Evolutionary conservation across 2,113 vertebrate genomes (phyloP), one percentile per base, ranked within the genome.

Genomic region (Rana temporaria): DNA sequence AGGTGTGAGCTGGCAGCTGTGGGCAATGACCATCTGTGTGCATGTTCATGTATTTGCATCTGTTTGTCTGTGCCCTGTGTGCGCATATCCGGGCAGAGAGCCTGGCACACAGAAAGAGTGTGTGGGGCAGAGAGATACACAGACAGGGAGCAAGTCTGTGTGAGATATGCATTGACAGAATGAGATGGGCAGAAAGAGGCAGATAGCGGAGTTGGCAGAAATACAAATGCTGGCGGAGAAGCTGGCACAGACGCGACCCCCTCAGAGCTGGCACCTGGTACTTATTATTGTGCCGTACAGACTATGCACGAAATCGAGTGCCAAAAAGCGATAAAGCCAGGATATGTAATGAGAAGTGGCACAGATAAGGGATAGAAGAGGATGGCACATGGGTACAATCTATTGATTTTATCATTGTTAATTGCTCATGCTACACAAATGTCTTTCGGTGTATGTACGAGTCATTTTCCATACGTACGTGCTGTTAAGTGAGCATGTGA

Each of bases 21-120:
- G 81, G 81, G 81, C 81, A 83, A 64, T 83, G 71, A 68, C 81
- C 81, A 83, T 83, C 81, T 83, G 81, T 83, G 81, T 83, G 81
- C 81, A 53, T 76, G 81, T 83, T 83, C 81, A 83, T 83, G 81
- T 67, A 76, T 83, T 83, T 55, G 71, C 72, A 72, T 83, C 72
- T 71, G 78, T 70, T 69, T 79, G 78, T 60, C 64, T 82, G 80
- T 82, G 80, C 81, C 72, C 71, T 68, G 72, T 65, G 81, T 68
- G 81, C 81, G 64, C 72, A 63, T 76, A 75, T 55, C 53, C 22
- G 72, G 63, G 63, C 63, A 75, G 59, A 67, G 63, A 67, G 71
- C 52, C 55, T 67, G 71, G 64, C 63, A 83, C 71, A 83, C 52
- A 73, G 79, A 53, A 59, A 71, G 79, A 75, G 62, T 75, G 71